Evolutionary conservation across 2,888 invertebrate genomes (phyloP).

Genomic region (Lycaena phlaeas): DNA sequence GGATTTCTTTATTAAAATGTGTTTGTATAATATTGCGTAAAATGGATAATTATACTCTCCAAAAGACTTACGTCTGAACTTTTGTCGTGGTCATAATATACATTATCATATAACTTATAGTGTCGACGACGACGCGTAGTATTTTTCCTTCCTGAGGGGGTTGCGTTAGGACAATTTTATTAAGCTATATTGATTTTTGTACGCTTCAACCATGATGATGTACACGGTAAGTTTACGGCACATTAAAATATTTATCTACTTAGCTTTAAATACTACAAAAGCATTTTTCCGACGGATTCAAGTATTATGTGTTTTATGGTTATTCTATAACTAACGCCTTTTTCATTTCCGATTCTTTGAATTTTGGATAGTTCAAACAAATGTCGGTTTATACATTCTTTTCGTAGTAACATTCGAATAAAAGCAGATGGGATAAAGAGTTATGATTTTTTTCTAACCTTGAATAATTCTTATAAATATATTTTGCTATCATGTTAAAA

Average conservation of each 20-base stretch:
- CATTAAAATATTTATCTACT: not conserved
- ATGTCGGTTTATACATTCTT: too few relatives aligned
- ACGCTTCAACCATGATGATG: conserved; percentile 49
- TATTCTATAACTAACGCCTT: too few relatives aligned
- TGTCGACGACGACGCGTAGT: not conserved
- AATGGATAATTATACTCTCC: not conserved
- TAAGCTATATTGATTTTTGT: conserved; percentile 15
- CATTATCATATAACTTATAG: not conserved
- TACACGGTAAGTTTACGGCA: conserved; percentile 47
- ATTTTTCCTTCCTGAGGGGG: not conserved
- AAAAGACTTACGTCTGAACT: not conserved
- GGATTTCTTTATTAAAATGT: conserved; percentile 4
- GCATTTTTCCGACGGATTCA: too few relatives aligned
- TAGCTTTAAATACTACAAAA: too few relatives aligned
- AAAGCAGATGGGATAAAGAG: too few relatives aligned
- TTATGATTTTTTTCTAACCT: too few relatives aligned
- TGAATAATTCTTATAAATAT: too few relatives aligned
- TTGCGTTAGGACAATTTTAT: conserved; percentile 22
- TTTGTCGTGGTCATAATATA: not conserved
- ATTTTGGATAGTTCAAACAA: too few relatives aligned
- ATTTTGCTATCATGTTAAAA: too few relatives aligned
- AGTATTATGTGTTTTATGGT: too few relatives aligned
- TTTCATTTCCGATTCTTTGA: too few relatives aligned
- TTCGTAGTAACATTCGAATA: too few relatives aligned
- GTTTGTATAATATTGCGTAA: not conserved